phyloP scores from a whole-genome alignment of 1,140 invertebrate genomes.

The Penaeus chinensis region DNA sequence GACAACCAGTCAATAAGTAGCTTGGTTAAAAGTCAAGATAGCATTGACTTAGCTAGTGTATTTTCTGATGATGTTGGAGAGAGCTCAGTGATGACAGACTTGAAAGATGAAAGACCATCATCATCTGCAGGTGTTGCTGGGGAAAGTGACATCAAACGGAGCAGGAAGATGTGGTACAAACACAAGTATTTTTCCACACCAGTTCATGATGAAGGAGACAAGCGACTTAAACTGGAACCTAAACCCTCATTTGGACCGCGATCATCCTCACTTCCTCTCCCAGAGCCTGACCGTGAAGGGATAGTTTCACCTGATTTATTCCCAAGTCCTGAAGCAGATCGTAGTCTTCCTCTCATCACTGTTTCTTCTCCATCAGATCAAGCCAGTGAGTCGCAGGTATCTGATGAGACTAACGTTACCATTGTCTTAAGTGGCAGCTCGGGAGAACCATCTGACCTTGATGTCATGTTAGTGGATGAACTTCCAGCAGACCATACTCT shows the following conservation, averaged over 20 bases:
- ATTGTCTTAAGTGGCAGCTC: slow-evolving; percentile 48
- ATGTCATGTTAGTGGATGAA: slow-evolving; percentile 50
- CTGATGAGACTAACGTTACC: slow-evolving; percentile 58
- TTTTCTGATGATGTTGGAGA: slow-evolving; percentile 58
- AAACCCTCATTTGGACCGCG: slow-evolving; percentile 54
- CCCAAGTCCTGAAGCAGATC: slow-evolving; percentile 47
- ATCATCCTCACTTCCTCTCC: slow-evolving; percentile 59
- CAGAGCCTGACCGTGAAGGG: slow-evolving; percentile 46
- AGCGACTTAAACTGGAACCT: slow-evolving; percentile 42
- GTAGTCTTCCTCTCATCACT: slow-evolving; percentile 60
- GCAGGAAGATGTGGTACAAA: slow-evolving; percentile 61
- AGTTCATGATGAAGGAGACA: slow-evolving; percentile 61
- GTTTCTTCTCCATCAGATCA: slow-evolving; percentile 60
- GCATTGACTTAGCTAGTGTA: slow-evolving; percentile 57
- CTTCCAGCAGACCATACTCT: slow-evolving; percentile 31
- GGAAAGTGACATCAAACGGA: slow-evolving; percentile 56
- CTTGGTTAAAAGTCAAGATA: slow-evolving; percentile 61
- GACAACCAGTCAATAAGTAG: slow-evolving; percentile 35
- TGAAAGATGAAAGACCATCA: slow-evolving; percentile 39
- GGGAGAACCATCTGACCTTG: slow-evolving; percentile 42
- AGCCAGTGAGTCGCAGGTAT: slow-evolving; percentile 58
- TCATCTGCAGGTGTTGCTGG: slow-evolving; percentile 51
- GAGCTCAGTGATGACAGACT: slow-evolving; percentile 21
- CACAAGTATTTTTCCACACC: slow-evolving; percentile 63
- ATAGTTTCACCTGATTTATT: slow-evolving; percentile 52